phyloP scores from a whole-genome alignment of 2,113 vertebrate species.

The Thomomys bottae region DNA sequence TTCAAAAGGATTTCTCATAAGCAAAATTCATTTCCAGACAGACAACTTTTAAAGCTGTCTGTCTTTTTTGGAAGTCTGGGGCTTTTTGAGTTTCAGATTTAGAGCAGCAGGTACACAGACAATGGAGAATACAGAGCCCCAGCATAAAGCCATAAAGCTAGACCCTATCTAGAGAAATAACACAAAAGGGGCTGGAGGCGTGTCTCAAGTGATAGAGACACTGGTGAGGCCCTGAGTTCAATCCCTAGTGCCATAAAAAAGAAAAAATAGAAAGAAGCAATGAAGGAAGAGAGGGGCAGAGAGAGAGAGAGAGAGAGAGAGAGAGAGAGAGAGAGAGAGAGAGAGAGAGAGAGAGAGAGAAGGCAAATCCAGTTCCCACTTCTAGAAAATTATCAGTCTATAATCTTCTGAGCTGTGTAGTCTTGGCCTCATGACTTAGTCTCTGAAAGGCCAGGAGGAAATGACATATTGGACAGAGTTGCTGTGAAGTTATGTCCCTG shows the following conservation, averaged over 20 bases:
- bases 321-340: no score
- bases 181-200: no score
- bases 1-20: not conserved
- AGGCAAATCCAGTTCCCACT: not conserved
- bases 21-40: slow-evolving; percentile 31
- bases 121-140: not conserved
- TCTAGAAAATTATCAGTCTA: not conserved
- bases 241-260: no score
- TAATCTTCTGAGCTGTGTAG: not conserved
- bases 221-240: no score
- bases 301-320: no score
- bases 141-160: no score
- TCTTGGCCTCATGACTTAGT: not conserved
- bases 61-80: slow-evolving; percentile 31
- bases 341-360: not conserved
- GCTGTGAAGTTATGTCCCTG: not conserved
- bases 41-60: not conserved
- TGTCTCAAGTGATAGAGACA: no score
- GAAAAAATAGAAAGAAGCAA: no score
- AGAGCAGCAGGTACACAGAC: not conserved
- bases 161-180: no score
- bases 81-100: not conserved
- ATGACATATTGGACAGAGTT: not conserved
- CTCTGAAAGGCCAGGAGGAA: not conserved
- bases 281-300: no score